Percentiles rank a stretch among this genome's conserved stretches.
phyloP scores from a whole-genome alignment of 2,888 invertebrate genomes.

The Agrochola lychnidis region DNA sequence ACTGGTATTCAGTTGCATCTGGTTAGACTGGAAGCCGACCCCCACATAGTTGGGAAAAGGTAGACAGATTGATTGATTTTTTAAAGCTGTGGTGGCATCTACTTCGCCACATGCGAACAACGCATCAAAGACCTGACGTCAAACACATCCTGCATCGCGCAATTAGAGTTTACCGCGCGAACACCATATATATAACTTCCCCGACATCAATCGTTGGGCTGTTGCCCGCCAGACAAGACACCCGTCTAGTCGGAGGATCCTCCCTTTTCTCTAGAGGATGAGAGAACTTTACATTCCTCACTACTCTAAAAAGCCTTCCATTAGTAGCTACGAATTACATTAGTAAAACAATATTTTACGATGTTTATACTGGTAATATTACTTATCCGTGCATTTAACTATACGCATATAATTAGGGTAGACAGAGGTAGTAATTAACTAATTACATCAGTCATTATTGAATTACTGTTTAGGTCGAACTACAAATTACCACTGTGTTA shows the following conservation, averaged over 20 bases:
- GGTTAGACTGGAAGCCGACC: not conserved
- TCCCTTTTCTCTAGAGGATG: too few relatives aligned
- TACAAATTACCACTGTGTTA: constrained; percentile 34
- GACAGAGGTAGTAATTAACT: constrained; percentile 29
- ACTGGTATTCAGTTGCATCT: not conserved
- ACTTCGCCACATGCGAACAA: too few relatives aligned
- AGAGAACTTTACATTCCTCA: too few relatives aligned
- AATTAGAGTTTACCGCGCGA: too few relatives aligned
- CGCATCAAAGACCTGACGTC: too few relatives aligned
- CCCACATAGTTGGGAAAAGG: not conserved
- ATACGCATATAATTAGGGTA: constrained; percentile 11
- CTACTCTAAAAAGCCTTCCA: not conserved
- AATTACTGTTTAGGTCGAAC: constrained; percentile 17
- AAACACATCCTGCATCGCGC: too few relatives aligned
- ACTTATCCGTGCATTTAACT: constrained; percentile 7
- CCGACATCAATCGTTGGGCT: too few relatives aligned
- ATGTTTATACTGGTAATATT: not conserved
- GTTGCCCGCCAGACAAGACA: too few relatives aligned
- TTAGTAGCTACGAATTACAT: not conserved
- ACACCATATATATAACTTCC: too few relatives aligned
- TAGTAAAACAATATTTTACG: not conserved
- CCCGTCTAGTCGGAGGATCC: too few relatives aligned
- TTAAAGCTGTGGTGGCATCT: not conserved
- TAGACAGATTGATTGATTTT: not conserved
- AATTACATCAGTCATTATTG: constrained; percentile 24